Evolutionary conservation across 2,113 vertebrate genomes (phyloP).

Genomic region (Dinomys branickii): DNA sequence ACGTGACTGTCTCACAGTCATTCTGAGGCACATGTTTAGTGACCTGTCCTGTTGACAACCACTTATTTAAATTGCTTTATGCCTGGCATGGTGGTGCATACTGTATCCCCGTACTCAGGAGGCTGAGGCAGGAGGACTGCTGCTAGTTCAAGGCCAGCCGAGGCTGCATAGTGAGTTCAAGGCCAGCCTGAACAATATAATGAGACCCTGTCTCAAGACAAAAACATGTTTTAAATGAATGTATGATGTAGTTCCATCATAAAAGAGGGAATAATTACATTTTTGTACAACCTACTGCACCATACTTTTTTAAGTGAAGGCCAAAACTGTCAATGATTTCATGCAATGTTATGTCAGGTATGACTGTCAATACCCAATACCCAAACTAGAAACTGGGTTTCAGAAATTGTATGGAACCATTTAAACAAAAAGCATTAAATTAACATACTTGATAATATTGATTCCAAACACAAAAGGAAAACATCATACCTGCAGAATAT

Average conservation of each 20-base stretch:
- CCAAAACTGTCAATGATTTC: not conserved
- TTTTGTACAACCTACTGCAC: not conserved
- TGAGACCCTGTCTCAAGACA: not conserved
- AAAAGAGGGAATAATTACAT: not conserved
- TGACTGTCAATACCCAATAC: constrained; percentile 12
- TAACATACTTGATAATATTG: constrained; percentile 42
- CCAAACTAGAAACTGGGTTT: constrained; percentile 50
- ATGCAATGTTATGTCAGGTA: not conserved
- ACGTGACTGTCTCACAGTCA: not conserved
- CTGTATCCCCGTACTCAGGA: not conserved
- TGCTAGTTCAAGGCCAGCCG: not conserved
- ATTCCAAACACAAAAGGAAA: not conserved
- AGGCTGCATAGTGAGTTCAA: not conserved
- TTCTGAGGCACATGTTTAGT: not conserved
- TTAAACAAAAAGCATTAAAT: constrained; percentile 60
- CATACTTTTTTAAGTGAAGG: not conserved
- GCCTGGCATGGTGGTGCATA: not conserved
- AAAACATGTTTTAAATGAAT: constrained; percentile 23
- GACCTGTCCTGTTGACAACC: not conserved
- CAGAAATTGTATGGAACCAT: constrained; percentile 6
- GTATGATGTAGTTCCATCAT: not conserved
- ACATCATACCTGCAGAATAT: constrained; percentile 91
- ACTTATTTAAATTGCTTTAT: constrained; percentile 46
- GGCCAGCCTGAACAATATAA: not conserved
- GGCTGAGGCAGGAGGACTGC: not conserved